A percentile compares a stretch with the other conserved stretches of the same genome.
Conservation (phyloP, 2,113 vertebrate genomes). For the Ictalurus furcatus region DNA sequence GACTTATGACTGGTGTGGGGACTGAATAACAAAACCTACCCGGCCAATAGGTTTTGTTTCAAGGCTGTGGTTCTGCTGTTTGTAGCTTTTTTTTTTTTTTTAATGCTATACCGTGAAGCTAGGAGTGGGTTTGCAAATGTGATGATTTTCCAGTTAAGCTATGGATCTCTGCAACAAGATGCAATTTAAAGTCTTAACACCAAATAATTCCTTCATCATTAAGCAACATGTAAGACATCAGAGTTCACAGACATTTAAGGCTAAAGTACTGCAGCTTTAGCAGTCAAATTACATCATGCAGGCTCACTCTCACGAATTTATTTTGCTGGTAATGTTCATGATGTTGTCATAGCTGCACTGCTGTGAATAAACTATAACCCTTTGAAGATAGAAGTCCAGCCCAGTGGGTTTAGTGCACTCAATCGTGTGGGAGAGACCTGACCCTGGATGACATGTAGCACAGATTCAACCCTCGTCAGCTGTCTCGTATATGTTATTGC, state of each 20-base stretch:
- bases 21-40: not conserved
- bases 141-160: not conserved
- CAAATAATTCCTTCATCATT: not conserved
- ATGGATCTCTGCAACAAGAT: not conserved
- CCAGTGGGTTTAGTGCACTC: not conserved
- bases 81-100: not conserved
- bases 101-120: not conserved
- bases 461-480: not conserved
- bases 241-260: not conserved
- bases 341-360: not conserved
- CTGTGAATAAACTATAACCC: not conserved
- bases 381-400: not conserved
- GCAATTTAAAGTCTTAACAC: not conserved
- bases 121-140: not conserved
- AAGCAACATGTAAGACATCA: not conserved
- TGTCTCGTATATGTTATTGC: not conserved
- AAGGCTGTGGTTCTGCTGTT: not conserved
- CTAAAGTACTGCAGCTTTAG: not conserved
- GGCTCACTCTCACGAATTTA: not conserved
- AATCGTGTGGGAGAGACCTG: not conserved
- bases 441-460: not conserved
- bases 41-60: not conserved
- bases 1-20: not conserved
- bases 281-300: not conserved
- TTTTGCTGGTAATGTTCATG: not conserved